Percentiles rank a stretch among this genome's conserved stretches.
These are phyloP conservation scores for Petrosia ficiformis DNA, from an alignment of 37 sponge, comb jelly and placozoan genomes.

Conservation along the genomic window DNA sequence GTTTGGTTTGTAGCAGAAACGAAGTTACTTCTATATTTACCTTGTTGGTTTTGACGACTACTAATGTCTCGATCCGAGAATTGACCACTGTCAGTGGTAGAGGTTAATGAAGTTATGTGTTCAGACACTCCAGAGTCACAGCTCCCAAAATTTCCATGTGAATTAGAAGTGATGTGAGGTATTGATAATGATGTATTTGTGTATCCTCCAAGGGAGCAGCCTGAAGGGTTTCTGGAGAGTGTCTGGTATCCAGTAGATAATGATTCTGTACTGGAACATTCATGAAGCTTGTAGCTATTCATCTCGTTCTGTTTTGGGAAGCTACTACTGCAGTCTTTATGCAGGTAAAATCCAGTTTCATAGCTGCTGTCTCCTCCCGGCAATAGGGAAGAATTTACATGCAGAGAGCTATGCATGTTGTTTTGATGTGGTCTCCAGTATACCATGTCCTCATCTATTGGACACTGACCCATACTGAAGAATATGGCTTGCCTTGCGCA, in stretches of 20 bases:
- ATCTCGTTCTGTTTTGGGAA: background rate
- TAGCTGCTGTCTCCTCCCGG: too few relatives aligned
- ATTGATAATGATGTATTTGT: too few relatives aligned
- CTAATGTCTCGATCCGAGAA: background rate
- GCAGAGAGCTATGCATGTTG: too few relatives aligned
- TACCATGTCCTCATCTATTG: too few relatives aligned
- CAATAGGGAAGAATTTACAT: too few relatives aligned
- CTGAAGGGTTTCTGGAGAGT: constrained; percentile 14
- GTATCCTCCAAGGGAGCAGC: constrained; percentile 8
- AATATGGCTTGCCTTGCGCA: constrained; percentile 3
- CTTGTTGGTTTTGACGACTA: too few relatives aligned
- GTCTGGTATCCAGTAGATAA: background rate
- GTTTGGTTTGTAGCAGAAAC: too few relatives aligned
- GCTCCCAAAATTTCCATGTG: background rate
- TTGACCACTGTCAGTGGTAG: background rate
- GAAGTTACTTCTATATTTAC: too few relatives aligned
- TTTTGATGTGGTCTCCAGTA: too few relatives aligned
- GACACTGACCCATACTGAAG: constrained; percentile 44
- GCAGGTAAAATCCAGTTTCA: background rate
- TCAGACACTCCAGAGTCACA: constrained; percentile 10
- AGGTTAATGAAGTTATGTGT: background rate
- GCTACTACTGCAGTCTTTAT: constrained; percentile 1
- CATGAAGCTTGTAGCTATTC: background rate
- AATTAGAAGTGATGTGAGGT: too few relatives aligned
- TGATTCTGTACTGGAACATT: background rate